Evolutionary conservation across 37 sponge, comb jelly and placozoan genomes (phyloP), one percentile per base, ranked within the genome.

Genomic region (Axinella damicornis): DNA sequence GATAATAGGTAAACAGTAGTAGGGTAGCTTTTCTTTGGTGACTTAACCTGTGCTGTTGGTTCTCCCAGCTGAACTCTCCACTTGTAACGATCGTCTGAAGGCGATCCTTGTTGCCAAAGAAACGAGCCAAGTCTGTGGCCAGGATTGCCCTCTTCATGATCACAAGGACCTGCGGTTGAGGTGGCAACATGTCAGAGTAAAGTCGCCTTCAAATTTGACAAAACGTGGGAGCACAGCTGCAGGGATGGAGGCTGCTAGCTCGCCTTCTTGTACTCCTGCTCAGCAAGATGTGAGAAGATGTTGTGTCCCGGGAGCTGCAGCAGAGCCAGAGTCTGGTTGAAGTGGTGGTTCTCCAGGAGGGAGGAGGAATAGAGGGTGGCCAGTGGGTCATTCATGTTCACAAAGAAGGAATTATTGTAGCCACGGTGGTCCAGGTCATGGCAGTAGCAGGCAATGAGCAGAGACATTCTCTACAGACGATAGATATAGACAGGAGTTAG

Each of bases 371-470:
- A 92, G 73, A 88, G 85, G 6, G 60, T 21, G 19, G 93, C 78
- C 57, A 92, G 64, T 16, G 89, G 93, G 32, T 52, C 52, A 38
- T 41, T 65, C 64, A 79, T 84, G 21, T 62, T 36, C 62, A 54
- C 64, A 56, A 85, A 34, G 82, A 88, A 92, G 31, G 52, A 39
- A 62, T 92, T 92, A 40, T 70, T 88, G 77, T 77, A 71, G 52
- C 89, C 93, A 72, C 85, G 76, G 73, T 92, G 93, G 31, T 92
- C 93, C 69, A 92, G 58, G 61, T 92, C 93, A 38, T 92, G 93
- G 37, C 93, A 92, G 11, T 88, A 57, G 28, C 85, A 73, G 38
- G 84, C 83, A 12, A 81, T 59, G 55, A 88, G 37, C 34, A 92
- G 63, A 31, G 85, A 84, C 16, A 92, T 31, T 74, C 34, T 62